Conservation (phyloP, 1,140 invertebrate species). For the Rhagoletis zephyria region DNA sequence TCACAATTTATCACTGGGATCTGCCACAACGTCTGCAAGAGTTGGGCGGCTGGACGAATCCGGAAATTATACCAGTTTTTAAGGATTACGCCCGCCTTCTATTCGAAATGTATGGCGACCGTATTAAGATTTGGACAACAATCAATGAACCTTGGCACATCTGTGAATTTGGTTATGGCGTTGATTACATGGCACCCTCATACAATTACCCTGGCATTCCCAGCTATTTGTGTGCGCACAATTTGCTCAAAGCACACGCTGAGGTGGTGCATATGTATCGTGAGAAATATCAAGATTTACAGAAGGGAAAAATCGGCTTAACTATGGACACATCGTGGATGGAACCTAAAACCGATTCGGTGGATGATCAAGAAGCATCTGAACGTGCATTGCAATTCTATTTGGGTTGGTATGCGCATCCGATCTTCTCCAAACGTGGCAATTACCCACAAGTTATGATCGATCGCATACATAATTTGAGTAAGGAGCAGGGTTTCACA, state of each 20-base stretch:
- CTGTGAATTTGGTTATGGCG: conserved; percentile 78
- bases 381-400: conserved; percentile 76
- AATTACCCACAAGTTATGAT: conserved; percentile 79
- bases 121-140: conserved; percentile 80
- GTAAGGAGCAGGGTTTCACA: conserved; percentile 76
- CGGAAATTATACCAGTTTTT: conserved; percentile 76
- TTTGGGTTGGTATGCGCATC: conserved; percentile 78
- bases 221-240: conserved; percentile 79
- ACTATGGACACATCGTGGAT: conserved; percentile 78
- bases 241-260: conserved; percentile 79
- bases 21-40: conserved; percentile 79
- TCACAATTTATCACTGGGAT: conserved; percentile 83
- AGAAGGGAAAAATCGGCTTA: conserved; percentile 79
- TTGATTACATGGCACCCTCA: conserved; percentile 76
- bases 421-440: conserved; percentile 77
- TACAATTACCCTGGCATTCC: conserved; percentile 77
- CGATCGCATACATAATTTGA: conserved; percentile 75
- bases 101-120: conserved; percentile 77
- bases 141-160: conserved; percentile 83
- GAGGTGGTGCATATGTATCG: conserved; percentile 80
- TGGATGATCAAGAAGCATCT: conserved; percentile 75
- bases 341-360: conserved; percentile 75
- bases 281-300: conserved; percentile 76
- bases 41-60: conserved; percentile 79
- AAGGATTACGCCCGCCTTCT: conserved; percentile 78